Conservation (phyloP, 2,797 vertebrate genomes). For the Pseudomugil gertrudae region DNA sequence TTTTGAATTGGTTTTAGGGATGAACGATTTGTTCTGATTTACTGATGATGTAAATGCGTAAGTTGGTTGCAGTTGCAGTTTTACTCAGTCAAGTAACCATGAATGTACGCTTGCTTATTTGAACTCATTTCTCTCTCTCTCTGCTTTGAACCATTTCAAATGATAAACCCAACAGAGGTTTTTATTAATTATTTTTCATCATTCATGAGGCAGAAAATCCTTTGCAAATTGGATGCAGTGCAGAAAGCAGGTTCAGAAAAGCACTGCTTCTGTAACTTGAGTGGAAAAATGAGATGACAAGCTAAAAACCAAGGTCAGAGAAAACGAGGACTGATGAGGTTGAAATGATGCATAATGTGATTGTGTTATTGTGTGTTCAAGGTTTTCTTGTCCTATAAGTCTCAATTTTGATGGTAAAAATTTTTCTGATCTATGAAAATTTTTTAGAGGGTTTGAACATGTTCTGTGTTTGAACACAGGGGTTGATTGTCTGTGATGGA, state of each 20-base stretch:
- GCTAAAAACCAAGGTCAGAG: constrained; percentile 22
- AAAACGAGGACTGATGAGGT: constrained; percentile 10
- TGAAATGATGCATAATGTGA: constrained; percentile 13
- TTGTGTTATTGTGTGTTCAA: not conserved
- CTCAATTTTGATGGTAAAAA: no score
- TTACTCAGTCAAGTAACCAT: not conserved
- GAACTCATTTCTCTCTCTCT: not conserved
- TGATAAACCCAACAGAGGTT: not conserved
- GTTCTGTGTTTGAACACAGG: no score
- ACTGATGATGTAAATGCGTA: not conserved
- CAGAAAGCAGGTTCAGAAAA: constrained; percentile 10
- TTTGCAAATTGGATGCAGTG: not conserved
- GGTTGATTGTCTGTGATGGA: no score
- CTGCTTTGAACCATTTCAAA: not conserved
- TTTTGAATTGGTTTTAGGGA: not conserved
- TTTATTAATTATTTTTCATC: not conserved
- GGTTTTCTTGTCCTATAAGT: no score
- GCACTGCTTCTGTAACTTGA: no score
- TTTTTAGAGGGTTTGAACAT: no score
- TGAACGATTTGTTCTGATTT: not conserved
- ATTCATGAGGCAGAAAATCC: not conserved
- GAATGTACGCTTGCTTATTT: not conserved
- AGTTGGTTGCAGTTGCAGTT: not conserved
- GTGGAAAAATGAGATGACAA: no score
- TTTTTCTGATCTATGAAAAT: no score